Percentiles rank a stretch among this genome's conserved stretches.
These are phyloP conservation scores for Tautogolabrus adspersus DNA, from an alignment of 2,113 vertebrate genomes.

Conservation along the genomic window DNA sequence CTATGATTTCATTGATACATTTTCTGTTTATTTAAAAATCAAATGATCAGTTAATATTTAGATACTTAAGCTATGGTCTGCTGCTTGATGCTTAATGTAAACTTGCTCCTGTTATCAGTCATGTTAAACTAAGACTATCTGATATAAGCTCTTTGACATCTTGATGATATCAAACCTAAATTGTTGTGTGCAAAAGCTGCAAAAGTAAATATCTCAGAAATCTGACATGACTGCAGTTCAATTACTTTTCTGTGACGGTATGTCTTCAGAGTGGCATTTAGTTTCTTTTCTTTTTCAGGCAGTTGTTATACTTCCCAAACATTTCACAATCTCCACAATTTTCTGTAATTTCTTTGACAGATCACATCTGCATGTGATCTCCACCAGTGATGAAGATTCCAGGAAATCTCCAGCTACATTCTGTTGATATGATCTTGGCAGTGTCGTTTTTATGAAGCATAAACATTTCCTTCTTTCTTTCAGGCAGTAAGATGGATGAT, in stretches of 20 bases:
- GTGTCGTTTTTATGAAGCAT: neutral
- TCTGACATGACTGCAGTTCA: neutral
- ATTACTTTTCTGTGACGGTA: neutral
- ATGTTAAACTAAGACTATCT: too few species aligned
- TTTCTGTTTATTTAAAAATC: too few species aligned
- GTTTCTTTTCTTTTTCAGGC: neutral
- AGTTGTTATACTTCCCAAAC: neutral
- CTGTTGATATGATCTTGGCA: constrained; percentile 4
- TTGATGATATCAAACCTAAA: too few species aligned
- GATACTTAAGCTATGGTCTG: too few species aligned
- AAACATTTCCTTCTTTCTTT: constrained; percentile 3
- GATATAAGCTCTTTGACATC: too few species aligned
- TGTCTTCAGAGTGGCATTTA: neutral
- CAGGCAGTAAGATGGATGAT: neutral
- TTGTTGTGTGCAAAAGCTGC: too few species aligned
- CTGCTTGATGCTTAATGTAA: too few species aligned
- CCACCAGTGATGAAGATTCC: neutral
- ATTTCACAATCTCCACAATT: neutral
- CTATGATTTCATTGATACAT: too few species aligned
- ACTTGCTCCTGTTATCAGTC: too few species aligned
- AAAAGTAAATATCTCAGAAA: neutral
- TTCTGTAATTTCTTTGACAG: neutral
- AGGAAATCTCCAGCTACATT: constrained; percentile 14
- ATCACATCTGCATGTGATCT: constrained; percentile 13
- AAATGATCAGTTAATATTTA: too few species aligned